Percentiles rank a stretch among this genome's conserved stretches.
Conservation (phyloP, 2,113 vertebrate species). For the Charadrius vociferus region DNA sequence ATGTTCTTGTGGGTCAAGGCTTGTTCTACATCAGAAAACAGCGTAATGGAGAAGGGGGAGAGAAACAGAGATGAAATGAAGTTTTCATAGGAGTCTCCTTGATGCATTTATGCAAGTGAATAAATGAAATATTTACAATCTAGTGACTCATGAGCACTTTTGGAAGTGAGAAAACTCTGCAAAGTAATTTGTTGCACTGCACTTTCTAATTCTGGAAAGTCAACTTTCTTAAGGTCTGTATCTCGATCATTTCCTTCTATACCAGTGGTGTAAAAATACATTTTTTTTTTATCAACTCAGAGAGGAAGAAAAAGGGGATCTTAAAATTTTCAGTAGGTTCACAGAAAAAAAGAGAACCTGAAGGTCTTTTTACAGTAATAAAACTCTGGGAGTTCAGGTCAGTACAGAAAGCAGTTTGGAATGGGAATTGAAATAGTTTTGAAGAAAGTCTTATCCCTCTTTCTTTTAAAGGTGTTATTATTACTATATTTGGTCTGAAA, state of each 20-base stretch:
- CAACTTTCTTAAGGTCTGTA: not conserved
- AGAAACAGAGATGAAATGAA: not conserved
- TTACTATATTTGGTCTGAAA: not conserved
- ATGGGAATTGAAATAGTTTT: not conserved
- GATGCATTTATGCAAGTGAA: not conserved
- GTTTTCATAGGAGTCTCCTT: not conserved
- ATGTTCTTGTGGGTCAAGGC: not conserved
- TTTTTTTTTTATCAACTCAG: not conserved
- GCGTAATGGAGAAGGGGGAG: not conserved
- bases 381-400: not conserved
- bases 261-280: not conserved
- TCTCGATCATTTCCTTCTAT: not conserved
- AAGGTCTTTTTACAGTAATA: not conserved
- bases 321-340: not conserved
- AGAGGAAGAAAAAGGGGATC: not conserved
- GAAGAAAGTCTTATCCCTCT: not conserved
- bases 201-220: not conserved
- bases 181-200: not conserved
- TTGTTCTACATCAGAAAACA: not conserved
- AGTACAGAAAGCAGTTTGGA: not conserved
- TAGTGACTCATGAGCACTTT: not conserved
- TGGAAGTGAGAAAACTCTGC: not conserved
- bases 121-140: conserved; percentile 9
- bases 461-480: not conserved
- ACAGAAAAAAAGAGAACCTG: not conserved